Percentiles rank a stretch among this genome's conserved stretches.
phyloP scores from a whole-genome alignment of 2,113 vertebrate species.

The Cyphomyrus plagiostoma region DNA sequence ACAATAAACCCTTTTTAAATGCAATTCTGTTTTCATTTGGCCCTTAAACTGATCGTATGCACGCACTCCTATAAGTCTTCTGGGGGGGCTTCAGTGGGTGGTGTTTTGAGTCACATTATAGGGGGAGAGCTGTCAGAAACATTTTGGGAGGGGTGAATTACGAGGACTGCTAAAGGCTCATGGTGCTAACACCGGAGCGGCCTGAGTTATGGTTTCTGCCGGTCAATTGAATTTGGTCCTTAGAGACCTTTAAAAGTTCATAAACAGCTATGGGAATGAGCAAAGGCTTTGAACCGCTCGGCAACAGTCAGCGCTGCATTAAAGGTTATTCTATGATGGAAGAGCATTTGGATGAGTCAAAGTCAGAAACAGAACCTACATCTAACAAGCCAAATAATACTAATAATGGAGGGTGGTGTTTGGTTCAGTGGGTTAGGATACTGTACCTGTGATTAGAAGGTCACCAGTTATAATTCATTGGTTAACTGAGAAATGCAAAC shows the following conservation, averaged over 20 bases:
- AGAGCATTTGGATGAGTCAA: neutral
- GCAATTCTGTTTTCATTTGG: neutral
- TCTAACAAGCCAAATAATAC: neutral
- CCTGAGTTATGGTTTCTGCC: neutral
- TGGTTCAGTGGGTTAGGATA: neutral
- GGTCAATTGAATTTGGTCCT: slow-evolving; percentile 6
- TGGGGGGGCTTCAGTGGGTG: neutral
- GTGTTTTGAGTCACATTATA: neutral
- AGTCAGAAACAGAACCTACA: neutral
- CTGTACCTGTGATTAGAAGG: neutral
- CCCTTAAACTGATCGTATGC: neutral
- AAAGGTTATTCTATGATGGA: neutral
- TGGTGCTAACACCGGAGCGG: neutral
- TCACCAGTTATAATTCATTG: neutral
- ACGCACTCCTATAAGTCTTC: neutral
- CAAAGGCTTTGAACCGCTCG: neutral
- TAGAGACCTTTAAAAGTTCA: slow-evolving; percentile 18
- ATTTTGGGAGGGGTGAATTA: neutral
- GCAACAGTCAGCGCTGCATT: neutral
- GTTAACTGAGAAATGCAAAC: neutral
- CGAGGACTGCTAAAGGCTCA: too few species aligned
- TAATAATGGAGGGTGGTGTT: neutral
- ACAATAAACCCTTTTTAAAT: neutral
- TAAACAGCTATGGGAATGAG: slow-evolving; percentile 9
- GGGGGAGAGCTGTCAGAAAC: neutral